A percentile compares a stretch with the other conserved stretches of the same genome.
Conservation (phyloP, 1,140 invertebrate species). For the Conopomorpha cramerella region DNA sequence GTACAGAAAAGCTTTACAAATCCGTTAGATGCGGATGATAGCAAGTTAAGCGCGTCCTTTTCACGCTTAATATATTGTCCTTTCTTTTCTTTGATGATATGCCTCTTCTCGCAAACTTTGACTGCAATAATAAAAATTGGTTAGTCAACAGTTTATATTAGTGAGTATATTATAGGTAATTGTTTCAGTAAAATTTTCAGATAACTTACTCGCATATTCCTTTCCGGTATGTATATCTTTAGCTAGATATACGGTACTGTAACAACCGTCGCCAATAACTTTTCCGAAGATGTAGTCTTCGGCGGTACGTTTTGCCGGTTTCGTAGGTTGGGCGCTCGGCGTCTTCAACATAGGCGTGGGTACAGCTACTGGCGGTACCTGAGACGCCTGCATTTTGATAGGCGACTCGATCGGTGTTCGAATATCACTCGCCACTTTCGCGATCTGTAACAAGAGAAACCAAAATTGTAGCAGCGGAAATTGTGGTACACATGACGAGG, state of each 20-base stretch:
- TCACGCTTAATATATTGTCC: slow-evolving; percentile 91
- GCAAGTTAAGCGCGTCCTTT: slow-evolving; percentile 84
- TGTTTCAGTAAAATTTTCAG: no score
- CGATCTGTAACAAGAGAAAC: slow-evolving; percentile 47
- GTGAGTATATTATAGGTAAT: slow-evolving; percentile 2
- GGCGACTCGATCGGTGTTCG: slow-evolving; percentile 43
- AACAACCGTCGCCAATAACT: slow-evolving; percentile 95
- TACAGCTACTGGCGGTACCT: slow-evolving; percentile 23
- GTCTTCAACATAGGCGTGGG: slow-evolving; percentile 26
- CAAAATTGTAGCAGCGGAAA: no score
- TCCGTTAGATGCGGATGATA: slow-evolving; percentile 72
- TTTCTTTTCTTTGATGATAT: slow-evolving; percentile 92
- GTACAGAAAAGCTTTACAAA: slow-evolving; percentile 95
- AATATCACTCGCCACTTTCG: slow-evolving; percentile 35
- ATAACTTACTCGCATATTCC: slow-evolving; percentile 90
- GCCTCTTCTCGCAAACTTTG: slow-evolving; percentile 93
- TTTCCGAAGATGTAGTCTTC: slow-evolving; percentile 95
- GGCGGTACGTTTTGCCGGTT: slow-evolving; percentile 70
- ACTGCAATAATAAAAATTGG: slow-evolving; percentile 68
- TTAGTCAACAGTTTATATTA: slow-evolving; percentile 15
- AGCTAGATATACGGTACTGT: slow-evolving; percentile 92
- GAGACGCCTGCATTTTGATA: slow-evolving; percentile 41
- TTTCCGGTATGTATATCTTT: slow-evolving; percentile 88
- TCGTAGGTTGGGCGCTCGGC: slow-evolving; percentile 46
- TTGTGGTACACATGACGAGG: no score